These are phyloP conservation scores for Archilochus colubris DNA, from an alignment of 2,113 vertebrate genomes.

Conservation along the genomic window DNA sequence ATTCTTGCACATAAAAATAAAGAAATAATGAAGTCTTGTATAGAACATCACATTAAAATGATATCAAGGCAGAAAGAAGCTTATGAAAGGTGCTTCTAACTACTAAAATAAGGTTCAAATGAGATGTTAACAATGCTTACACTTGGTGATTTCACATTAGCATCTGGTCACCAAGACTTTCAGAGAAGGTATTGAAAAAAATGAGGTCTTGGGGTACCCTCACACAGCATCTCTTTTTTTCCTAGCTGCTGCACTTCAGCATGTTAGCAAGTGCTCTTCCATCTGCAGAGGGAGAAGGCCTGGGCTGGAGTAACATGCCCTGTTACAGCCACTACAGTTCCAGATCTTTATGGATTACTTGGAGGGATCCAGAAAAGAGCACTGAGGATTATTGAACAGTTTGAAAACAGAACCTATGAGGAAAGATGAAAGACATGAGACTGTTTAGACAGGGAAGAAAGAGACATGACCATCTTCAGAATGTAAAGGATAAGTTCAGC, in stretches of 20 bases:
- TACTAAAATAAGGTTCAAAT: not conserved
- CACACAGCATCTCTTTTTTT: not conserved
- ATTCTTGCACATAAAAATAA: not conserved
- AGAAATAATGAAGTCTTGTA: not conserved
- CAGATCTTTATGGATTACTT: not conserved
- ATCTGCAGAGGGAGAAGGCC: not conserved
- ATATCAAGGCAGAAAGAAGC: not conserved
- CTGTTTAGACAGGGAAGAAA: not conserved
- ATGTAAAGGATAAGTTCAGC: not conserved
- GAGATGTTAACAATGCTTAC: not conserved
- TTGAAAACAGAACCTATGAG: not conserved
- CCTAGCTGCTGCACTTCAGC: not conserved
- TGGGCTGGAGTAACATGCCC: not conserved
- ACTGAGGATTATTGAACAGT: not conserved
- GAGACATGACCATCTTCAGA: not conserved
- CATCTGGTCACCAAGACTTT: not conserved
- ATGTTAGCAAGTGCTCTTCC: not conserved
- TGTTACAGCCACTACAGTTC: not conserved
- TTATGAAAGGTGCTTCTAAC: not conserved
- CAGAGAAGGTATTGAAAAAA: not conserved
- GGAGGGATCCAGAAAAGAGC: not conserved
- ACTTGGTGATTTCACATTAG: not conserved
- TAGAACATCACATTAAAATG: not conserved
- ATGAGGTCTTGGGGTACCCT: not conserved
- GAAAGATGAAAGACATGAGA: not conserved